Conservation (phyloP, 2,797 vertebrate genomes). For the Pseudotriccus pelzelni region DNA sequence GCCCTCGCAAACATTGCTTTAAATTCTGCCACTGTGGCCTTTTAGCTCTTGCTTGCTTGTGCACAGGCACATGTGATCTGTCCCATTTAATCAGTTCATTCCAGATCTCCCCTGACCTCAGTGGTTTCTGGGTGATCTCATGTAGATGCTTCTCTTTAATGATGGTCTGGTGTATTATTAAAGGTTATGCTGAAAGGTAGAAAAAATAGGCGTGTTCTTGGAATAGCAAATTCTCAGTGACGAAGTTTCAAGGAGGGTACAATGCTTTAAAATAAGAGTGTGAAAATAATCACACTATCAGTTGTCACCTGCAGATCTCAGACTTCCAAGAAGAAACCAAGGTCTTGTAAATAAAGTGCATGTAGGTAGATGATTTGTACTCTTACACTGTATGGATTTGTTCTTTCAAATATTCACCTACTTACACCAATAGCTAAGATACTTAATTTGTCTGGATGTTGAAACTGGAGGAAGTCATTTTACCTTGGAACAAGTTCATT, state of each 20-base stretch:
- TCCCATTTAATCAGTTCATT: not conserved
- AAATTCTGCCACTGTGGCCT: not conserved
- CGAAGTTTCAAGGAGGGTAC: not conserved
- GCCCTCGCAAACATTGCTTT: not conserved
- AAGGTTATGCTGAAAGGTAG: not conserved
- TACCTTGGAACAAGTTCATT: not conserved
- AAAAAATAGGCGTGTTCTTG: not conserved
- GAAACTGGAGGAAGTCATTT: not conserved
- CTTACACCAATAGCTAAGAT: not conserved
- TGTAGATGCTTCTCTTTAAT: not conserved
- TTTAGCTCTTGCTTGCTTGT: not conserved
- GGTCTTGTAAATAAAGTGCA: not conserved
- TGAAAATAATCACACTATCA: not conserved
- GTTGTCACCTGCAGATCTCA: not conserved
- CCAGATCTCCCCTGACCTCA: not conserved
- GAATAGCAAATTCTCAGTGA: not conserved
- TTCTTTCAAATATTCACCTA: not conserved
- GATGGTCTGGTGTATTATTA: not conserved
- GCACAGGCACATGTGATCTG: not conserved
- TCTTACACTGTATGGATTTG: not conserved
- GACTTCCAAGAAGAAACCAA: not conserved
- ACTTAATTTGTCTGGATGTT: not conserved
- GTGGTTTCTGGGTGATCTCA: rapidly evolving
- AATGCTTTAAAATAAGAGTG: not conserved
- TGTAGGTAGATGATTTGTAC: not conserved